phyloP scores from a whole-genome alignment of 2,113 vertebrate species.

The Platichthys stellatus region DNA sequence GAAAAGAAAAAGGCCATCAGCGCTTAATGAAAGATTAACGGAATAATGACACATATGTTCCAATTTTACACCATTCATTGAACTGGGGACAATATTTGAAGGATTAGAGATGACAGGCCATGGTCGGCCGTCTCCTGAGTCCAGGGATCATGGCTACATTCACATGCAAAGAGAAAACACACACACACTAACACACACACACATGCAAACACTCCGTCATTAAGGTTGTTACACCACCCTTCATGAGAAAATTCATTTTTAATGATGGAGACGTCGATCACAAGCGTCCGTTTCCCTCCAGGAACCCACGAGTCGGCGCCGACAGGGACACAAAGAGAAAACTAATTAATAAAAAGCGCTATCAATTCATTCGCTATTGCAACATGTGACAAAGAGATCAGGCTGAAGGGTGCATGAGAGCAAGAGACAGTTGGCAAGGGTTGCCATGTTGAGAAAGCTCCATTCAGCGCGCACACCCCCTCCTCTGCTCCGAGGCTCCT shows the following conservation, averaged over 20 bases:
- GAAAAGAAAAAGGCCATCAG: conserved; percentile 31
- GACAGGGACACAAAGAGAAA: conserved; percentile 29
- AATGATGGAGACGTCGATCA: conserved; percentile 11
- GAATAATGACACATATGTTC: conserved; percentile 76
- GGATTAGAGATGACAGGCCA: conserved; percentile 67
- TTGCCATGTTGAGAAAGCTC: conserved; percentile 66
- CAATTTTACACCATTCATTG: conserved; percentile 69
- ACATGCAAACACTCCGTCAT: conserved; percentile 25
- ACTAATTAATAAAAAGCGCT: conserved; percentile 71
- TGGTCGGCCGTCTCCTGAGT: conserved; percentile 59
- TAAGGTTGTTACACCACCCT: conserved; percentile 32
- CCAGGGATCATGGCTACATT: conserved; percentile 64
- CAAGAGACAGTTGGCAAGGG: conserved; percentile 71
- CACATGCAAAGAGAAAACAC: conserved; percentile 69
- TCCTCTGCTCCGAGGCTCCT: conserved; percentile 54
- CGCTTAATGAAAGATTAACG: conserved; percentile 56
- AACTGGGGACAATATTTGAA: conserved; percentile 57
- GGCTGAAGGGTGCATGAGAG: conserved; percentile 60
- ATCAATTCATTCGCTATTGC: conserved; percentile 71
- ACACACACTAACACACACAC: conserved; percentile 6
- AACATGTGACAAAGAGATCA: conserved; percentile 66
- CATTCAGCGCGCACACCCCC: conserved; percentile 53
- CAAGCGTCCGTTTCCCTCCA: conserved; percentile 15
- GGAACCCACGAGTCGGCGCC: conserved; percentile 5
- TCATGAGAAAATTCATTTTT: conserved; percentile 57